Evolutionary conservation across 2,797 vertebrate genomes (phyloP), one percentile per base, ranked within the genome.

Genomic region (Anolis apletophallus): DNA sequence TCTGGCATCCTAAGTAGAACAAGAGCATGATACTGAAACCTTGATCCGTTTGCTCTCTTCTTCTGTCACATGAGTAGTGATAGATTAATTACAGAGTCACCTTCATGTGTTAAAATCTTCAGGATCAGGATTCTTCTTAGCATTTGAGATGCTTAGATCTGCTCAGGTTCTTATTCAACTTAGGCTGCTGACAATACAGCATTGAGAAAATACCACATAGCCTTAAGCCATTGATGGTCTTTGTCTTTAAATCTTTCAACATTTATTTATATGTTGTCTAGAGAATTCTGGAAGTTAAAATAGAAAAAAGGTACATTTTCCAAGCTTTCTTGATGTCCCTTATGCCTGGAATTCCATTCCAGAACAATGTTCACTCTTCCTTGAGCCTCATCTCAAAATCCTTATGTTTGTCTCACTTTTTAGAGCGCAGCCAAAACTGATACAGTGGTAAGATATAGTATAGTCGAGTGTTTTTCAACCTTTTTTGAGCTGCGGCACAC

Each of bases 91-190:
- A 61, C 36, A 72, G 29, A 2, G 6, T 86, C 46, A 80, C 29
- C 78, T 85, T 86, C 21, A 0, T 36, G 34, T 50, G 0, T 54
- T 54, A 52, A 86, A 80, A 40, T 82, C n/a, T 10, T 64, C 80
- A 40, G 74, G 50, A 34, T 83, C 4, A 21, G 6, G 88, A 8
- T 59, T 73, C 73, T 86, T 1, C 76, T 29, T 26, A 80, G 79
- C 88, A 87, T 88, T 88, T 7, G 54, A 50, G 13, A 5, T 87
- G 13, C 34, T 83, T 73, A 26, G 82, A 40, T 55, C 64, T 69
- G 5, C 5, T 81, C 59, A 40, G 16, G 12, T 21, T 61, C 36
- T 61, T 61, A 40, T 6, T 23, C 13, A 69, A 11, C 11, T 29
- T 64, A 64, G 26, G 29, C 10, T 64, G 61, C 61, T 64, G 26